Percentiles rank a stretch among this genome's conserved stretches.
Evolutionary conservation across 2,888 invertebrate species (phyloP).

Genomic region (Acholoe squamosa): DNA sequence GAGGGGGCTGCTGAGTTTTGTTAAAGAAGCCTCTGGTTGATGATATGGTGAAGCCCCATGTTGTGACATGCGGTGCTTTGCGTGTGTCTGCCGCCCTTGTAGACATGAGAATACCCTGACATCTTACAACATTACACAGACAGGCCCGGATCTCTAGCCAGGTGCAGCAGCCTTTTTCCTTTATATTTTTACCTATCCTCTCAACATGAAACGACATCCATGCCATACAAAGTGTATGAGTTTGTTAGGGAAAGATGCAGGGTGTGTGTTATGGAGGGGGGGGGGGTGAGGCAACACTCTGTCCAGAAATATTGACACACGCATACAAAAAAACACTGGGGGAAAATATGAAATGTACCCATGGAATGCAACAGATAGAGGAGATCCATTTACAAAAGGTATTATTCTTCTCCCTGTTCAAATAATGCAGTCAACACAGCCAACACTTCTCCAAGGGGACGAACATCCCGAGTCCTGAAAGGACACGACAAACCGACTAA

Average conservation of each 20-base stretch:
- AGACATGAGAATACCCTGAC: background rate
- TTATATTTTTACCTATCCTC: background rate
- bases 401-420: background rate
- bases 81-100: background rate
- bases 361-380: background rate
- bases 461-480: background rate
- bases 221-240: background rate
- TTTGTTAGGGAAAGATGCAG: too few species aligned
- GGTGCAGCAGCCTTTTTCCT: background rate
- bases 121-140: slow-evolving; percentile 13
- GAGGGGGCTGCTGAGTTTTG: background rate
- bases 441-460: background rate
- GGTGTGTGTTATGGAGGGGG: background rate
- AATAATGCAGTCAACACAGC: too few species aligned
- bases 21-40: background rate
- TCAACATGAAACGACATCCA: background rate
- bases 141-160: background rate
- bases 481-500: background rate
- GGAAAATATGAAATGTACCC: background rate
- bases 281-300: background rate
- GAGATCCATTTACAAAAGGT: background rate
- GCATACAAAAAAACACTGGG: background rate
- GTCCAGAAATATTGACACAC: background rate
- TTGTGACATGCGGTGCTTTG: background rate
- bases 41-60: background rate